Conservation (phyloP, 2,888 invertebrate genomes). For the Hedya salicella region DNA sequence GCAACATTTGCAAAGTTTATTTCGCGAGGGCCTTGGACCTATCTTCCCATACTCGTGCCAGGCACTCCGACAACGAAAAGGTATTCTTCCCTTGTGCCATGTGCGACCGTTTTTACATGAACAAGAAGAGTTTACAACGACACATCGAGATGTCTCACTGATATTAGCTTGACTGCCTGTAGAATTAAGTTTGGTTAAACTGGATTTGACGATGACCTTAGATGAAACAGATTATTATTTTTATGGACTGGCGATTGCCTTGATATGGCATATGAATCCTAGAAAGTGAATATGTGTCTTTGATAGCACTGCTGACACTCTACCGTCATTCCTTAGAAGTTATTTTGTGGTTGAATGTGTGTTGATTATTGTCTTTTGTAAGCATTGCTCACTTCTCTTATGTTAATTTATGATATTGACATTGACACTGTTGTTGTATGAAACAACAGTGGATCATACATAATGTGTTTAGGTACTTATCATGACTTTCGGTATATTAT, state of each 20-base stretch:
- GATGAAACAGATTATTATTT: background rate
- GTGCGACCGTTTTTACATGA: constrained; percentile 85
- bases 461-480: constrained; percentile 62
- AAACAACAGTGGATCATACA: constrained; percentile 51
- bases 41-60: constrained; percentile 77
- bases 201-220: constrained; percentile 28
- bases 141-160: constrained; percentile 84
- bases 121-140: constrained; percentile 81
- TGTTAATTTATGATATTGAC: constrained; percentile 66
- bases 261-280: constrained; percentile 16
- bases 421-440: constrained; percentile 56
- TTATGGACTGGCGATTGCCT: background rate
- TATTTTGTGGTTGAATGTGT: constrained; percentile 55
- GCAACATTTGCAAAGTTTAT: constrained; percentile 85
- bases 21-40: constrained; percentile 78
- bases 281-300: constrained; percentile 43
- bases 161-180: constrained; percentile 49
- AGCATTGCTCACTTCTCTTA: constrained; percentile 73
- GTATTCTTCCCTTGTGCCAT: constrained; percentile 85
- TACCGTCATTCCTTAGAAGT: constrained; percentile 65
- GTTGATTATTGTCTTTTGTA: constrained; percentile 52
- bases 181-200: constrained; percentile 23
- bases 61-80: constrained; percentile 81
- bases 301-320: constrained; percentile 51
- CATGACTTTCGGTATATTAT: constrained; percentile 54